Evolutionary conservation across 2,797 vertebrate species (phyloP).

Genomic region (Sandelia bainsii): DNA sequence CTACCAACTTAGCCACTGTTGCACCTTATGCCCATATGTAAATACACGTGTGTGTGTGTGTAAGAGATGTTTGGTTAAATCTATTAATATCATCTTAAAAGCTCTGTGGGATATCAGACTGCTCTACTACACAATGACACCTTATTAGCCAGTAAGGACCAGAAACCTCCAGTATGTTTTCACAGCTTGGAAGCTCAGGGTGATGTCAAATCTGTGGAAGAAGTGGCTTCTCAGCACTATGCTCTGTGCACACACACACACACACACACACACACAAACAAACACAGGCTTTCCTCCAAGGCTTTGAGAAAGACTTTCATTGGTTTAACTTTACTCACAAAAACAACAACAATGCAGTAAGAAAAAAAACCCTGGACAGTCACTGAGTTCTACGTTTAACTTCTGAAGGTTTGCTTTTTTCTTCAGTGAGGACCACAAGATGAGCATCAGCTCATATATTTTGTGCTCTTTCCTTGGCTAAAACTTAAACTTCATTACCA

Average conservation of each 20-base stretch:
- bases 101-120: slow-evolving; percentile 88
- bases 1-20: no score
- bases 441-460: slow-evolving; percentile 23
- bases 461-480: slow-evolving; percentile 18
- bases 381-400: slow-evolving; percentile 20
- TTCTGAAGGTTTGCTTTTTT: not conserved
- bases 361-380: slow-evolving; percentile 24
- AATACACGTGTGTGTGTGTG: slow-evolving; percentile 3
- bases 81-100: slow-evolving; percentile 79
- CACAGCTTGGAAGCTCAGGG: slow-evolving; percentile 92
- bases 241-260: slow-evolving; percentile 70
- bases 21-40: not conserved
- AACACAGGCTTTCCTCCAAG: slow-evolving; percentile 62
- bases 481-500: slow-evolving; percentile 38
- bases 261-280: slow-evolving; percentile 51
- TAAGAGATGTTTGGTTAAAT: slow-evolving; percentile 60
- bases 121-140: slow-evolving; percentile 87
- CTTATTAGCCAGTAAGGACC: slow-evolving; percentile 91
- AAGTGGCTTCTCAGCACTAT: slow-evolving; percentile 89
- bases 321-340: slow-evolving; percentile 42
- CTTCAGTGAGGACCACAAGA: slow-evolving; percentile 17
- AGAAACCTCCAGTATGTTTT: slow-evolving; percentile 93
- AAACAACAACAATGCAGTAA: slow-evolving; percentile 47
- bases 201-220: slow-evolving; percentile 84
- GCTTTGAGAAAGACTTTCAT: slow-evolving; percentile 50